Base-by-base conservation (phyloP, 2,797 vertebrate species). In the Huso huso region DNA sequence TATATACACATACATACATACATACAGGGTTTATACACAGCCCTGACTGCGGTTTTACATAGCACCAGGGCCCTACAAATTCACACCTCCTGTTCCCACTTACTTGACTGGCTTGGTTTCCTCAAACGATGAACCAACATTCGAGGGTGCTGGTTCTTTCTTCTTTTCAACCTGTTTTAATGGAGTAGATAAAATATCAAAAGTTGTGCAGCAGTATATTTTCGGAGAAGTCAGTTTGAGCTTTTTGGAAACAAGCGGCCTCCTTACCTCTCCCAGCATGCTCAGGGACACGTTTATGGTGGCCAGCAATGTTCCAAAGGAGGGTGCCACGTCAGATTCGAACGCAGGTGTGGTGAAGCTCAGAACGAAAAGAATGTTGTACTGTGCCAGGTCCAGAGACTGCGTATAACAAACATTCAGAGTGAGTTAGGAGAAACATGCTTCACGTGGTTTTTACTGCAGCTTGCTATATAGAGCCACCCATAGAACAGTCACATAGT, bases 261-360 rank as follows among this genome's bases (percentile, higher is more conserved):
- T 9, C n/a, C 6, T 75, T 71, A 96, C 97, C 94, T 99, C 95
- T 77, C 94, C 93, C 72, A 97, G 70, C 93, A 96, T 95, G 88
- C 92, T 94, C 62, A 98, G 90, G 11, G 91, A 91, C 84, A 99
- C 95, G 0, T 97, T 99, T 76, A 98, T 94, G 9, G 96, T 95
- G 74, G 95, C 94, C 75, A 99, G 86, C 64, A 99, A 90, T 6
- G 96, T 99, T 49, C 97, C 97, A 8, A 99, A 99, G 0, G 95
- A 99, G n/a, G 97, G 97, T 1, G 95, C 89, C 2, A 95, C 94
- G 0, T 99, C 96, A 0, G 95, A 93, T 76, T 99, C 97, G 10
- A 98, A 98, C 2, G 95, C 93, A 1, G 96, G 93, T 0, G 95
- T 95, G 0, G 93, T 96, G 77, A 99, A 99, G 77, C 91, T 99